Base-by-base conservation (phyloP, 1,140 invertebrate species). In the Liolophura sinensis region DNA sequence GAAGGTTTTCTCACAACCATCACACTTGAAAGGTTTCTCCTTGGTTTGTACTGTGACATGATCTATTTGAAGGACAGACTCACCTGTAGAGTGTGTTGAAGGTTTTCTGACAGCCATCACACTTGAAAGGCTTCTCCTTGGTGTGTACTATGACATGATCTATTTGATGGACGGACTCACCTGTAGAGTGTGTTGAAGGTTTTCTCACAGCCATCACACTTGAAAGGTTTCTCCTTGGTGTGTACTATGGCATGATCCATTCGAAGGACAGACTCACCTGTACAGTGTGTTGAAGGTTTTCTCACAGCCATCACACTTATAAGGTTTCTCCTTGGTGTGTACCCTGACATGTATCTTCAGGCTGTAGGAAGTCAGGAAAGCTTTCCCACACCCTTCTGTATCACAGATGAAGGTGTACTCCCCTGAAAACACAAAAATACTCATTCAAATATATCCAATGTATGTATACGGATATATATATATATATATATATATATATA, bases 121-220 rank as follows among this genome's bases (percentile, higher is more conserved):
- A 95, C 15, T 89, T 89, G 82, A 94, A 96, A 0, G 92, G 92
- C 88, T 95, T 96, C 58, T 95, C 90, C 87, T 97, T 96, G 0
- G 95, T 97, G 85, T 98, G 96, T 62, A 97, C 94, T 73, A 95
- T 87, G 64, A 95, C 90, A 84, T 97, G 96, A 73, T 97, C 95
- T 87, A 96, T 96, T 64, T 97, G 86, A 85, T 93, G 95, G 86
- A 40, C 31, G 9, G 31, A 40, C 31, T 40, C 31, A 40, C 31
- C 31, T 40, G 31, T 40, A 40, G 3, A 40, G 31, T 5, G 31
- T 40, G 31, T 40, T 40, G 31, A 40, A 40, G 31, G 31, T 40
- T 40, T 40, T 40, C 31, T 40, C 31, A 40, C 31, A 40, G 31
- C 9, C 9, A 40, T 40, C 31, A 40, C 31, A 40, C 31, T 3